phyloP scores from a whole-genome alignment of 2,113 vertebrate genomes.

The Nibea albiflora region DNA sequence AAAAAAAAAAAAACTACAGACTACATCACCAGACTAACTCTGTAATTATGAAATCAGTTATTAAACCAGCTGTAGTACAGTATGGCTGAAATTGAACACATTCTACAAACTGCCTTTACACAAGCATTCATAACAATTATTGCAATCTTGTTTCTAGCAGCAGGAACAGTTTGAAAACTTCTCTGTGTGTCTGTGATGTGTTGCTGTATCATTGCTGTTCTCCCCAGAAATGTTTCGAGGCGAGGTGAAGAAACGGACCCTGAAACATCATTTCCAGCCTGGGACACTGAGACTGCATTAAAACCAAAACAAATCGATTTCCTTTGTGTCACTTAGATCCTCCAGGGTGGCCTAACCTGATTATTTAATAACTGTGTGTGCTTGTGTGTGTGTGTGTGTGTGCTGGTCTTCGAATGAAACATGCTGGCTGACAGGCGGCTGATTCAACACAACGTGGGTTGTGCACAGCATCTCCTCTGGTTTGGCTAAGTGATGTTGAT shows the following conservation, averaged over 20 bases:
- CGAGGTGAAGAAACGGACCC: background rate
- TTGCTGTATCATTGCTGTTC: background rate
- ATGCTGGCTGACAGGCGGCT: constrained; percentile 37
- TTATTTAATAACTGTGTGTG: constrained; percentile 1
- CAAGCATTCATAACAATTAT: background rate
- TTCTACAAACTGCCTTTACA: background rate
- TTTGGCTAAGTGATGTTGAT: constrained; percentile 50
- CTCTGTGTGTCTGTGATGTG: background rate
- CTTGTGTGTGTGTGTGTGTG: background rate
- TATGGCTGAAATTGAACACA: background rate
- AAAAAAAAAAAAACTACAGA: background rate
- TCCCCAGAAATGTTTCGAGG: background rate
- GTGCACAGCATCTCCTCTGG: constrained; percentile 30
- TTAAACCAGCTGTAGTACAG: background rate
- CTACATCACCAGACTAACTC: background rate
- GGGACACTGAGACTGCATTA: background rate
- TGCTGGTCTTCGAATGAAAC: constrained; percentile 15
- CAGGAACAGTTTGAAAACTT: background rate
- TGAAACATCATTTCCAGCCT: background rate
- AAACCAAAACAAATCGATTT: constrained; percentile 25
- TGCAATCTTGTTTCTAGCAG: background rate
- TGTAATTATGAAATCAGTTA: constrained; percentile 1
- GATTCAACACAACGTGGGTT: constrained; percentile 49
- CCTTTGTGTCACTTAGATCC: constrained; percentile 10
- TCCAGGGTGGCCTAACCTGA: background rate